Evolutionary conservation across 2,888 invertebrate species (phyloP), one percentile per base, ranked within the genome.

Genomic region (Xestia ashworthii): DNA sequence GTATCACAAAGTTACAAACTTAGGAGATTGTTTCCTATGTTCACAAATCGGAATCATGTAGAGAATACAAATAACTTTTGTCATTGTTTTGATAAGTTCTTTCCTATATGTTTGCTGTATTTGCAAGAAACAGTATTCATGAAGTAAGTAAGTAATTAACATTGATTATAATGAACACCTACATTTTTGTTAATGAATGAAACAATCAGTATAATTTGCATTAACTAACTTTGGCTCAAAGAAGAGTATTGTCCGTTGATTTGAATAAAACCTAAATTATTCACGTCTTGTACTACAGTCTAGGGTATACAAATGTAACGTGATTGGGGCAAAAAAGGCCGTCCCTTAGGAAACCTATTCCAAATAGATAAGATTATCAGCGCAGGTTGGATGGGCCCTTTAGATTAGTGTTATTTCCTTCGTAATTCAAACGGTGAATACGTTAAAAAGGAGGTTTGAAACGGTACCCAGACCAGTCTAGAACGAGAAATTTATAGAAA

Each of bases 1-100:
- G 44, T 79, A 84, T 78, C 74, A 78, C 69, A 14, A 84, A 78
- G 71, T 77, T 84, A 53, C 50, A 19, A 87, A 85, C 75, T 87
- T 85, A 44, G 14, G n/a, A 71, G 70, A 76, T 80, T 77, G 77
- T 80, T 84, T 77, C 5, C 55, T 58, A 78, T 65, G 70, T 74
- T 68, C 74, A 75, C 72, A 84, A 84, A 87, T 79, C 60, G 48
- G 66, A 50, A 50, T 60, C 72, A 71, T 38, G 66, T 60, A 50
- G 44, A 19, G 62, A 71, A 83, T 83, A 83, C 48, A 83, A 72
- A 83, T 62, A 68, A 53, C 44, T 65, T 60, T 66, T 68, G 32
- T 50, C 64, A 71, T 60, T 76, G 48, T 73, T 83, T 41, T n/a
- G 12, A 71, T 64, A 60, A 70, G 41, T 85, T 71, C 14, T 46